Evolutionary conservation across 1,140 invertebrate genomes (phyloP).

Genomic region (Drosophila miranda): DNA sequence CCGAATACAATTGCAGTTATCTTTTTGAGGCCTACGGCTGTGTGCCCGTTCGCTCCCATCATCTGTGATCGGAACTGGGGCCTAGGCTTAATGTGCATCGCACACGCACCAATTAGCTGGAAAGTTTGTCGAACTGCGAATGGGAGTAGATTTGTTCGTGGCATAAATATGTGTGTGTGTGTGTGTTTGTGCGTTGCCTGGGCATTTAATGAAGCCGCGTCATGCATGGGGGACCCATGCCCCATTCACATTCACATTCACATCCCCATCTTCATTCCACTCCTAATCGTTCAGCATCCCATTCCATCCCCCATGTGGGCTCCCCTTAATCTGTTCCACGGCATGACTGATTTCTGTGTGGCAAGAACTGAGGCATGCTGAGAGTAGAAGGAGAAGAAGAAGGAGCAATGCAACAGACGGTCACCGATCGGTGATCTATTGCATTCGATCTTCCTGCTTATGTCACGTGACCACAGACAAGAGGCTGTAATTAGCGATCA

Average conservation of each 20-base stretch:
- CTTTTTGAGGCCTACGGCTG: too few species aligned
- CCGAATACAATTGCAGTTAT: too few species aligned
- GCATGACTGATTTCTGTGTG: too few species aligned
- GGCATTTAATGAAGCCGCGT: constrained; percentile 9
- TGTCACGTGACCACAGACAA: constrained; percentile 60
- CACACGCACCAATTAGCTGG: constrained; percentile 37
- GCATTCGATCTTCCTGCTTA: constrained; percentile 42
- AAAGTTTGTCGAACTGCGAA: constrained; percentile 30
- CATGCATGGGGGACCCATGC: too few species aligned
- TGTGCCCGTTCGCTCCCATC: neutral
- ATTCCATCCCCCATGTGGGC: too few species aligned
- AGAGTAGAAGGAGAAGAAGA: neutral
- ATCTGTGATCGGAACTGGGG: constrained; percentile 3
- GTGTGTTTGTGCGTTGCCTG: constrained; percentile 2
- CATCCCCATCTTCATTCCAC: too few species aligned
- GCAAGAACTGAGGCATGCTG: neutral
- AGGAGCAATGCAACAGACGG: too few species aligned
- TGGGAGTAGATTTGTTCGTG: neutral
- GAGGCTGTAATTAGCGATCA: constrained; percentile 72
- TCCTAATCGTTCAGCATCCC: too few species aligned
- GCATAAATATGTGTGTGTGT: neutral
- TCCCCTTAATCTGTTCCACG: too few species aligned
- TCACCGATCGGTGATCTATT: constrained; percentile 53
- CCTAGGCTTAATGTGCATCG: neutral
- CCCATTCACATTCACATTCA: too few species aligned